Base-by-base conservation (phyloP, 2,797 vertebrate genomes). In the Catostomus latipinnis region DNA sequence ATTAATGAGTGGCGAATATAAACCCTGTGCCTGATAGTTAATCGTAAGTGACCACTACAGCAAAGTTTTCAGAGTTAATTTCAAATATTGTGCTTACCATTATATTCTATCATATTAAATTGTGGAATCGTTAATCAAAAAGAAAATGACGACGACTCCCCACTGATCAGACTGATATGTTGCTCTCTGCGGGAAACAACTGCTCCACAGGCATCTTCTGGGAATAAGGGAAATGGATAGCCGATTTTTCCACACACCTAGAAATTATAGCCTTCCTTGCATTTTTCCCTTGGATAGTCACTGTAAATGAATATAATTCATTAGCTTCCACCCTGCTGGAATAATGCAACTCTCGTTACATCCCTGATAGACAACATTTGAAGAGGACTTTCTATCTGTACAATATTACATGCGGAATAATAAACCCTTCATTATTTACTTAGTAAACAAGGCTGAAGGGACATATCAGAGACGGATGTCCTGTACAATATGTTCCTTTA, bases 301-400 rank as follows among this genome's bases (percentile, higher is more conserved):
- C 73, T 74, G 75, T 76, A 86, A 86, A 86, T 83, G 78, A 84
- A 81, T 85, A 83, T 84, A 82, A 80, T 82, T 83, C 73, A 86
- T 86, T 85, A 88, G 34, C 4, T 34, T 34, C 34, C 34, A 34
- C 34, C 34, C 34, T 34, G 34, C 34, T 34, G 75, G 80, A 83
- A 84, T 85, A 82, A 76, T 82, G 80, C 79, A 77, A 65, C 71
- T 81, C 85, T 85, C 78, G 77, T 85, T 85, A 85, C 11, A 50
- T 70, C 65, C 56, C 80, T 86, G 83, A 86, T 85, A 84, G 82
- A 83, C 81, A 86, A 81, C 73, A 76, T 84, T 82, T 76, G 73
- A 74, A 54, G 73, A 74, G 78, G 74, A 84, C 73, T 82, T 76
- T 84, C 69, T 76, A 81, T 79, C 83, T 82, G 77, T 63, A 67